Base-by-base conservation (phyloP, 1,140 invertebrate genomes). In the Elysia chlorotica region DNA sequence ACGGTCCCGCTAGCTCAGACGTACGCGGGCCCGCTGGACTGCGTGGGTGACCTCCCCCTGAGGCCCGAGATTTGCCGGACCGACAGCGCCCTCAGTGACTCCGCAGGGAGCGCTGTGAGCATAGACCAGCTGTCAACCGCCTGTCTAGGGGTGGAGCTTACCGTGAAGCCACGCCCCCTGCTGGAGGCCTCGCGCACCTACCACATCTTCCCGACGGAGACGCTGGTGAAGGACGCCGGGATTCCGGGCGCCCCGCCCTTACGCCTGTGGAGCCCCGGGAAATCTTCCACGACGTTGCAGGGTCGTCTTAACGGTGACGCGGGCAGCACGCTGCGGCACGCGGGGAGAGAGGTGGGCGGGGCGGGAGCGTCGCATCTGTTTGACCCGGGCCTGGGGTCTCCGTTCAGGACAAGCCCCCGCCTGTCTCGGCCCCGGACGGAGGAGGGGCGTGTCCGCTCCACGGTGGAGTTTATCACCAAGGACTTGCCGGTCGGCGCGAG, bases 131-230 rank as follows among this genome's bases (percentile, higher is more conserved):
- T 79, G 41, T 77, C 75, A 6, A 79, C 75, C 2, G 74, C 70
- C 0, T 79, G 78, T 31, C 68, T 79, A 28, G 78, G 71, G 37
- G 75, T 70, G 23, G 74, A 76, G 3, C 41, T 74, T 25, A 63
- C 62, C 37, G 62, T 73, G 17, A 76, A 74, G 65, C 53, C 59
- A 4, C 48, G 31, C 30, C 62, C 71, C 14, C 62, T 33, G 41
- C 74, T 79, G 35, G 78, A 79, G 63, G 73, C 71, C 30, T 74
- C 78, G 5, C 74, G 74, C 65, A 67, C 78, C 21, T 72, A 75
- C 59, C 78, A 77, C 38, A 48, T 77, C 6, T 79, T 79, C 56
- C 78, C 75, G 6, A 70, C 57, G 1, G 68, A 79, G 56, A 25
- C 36, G 1, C 36, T 68, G 66, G 31, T 56, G 53, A 56, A 14